Evolutionary conservation across 1,140 invertebrate species (phyloP).

Genomic region (Oscheius sp.): DNA sequence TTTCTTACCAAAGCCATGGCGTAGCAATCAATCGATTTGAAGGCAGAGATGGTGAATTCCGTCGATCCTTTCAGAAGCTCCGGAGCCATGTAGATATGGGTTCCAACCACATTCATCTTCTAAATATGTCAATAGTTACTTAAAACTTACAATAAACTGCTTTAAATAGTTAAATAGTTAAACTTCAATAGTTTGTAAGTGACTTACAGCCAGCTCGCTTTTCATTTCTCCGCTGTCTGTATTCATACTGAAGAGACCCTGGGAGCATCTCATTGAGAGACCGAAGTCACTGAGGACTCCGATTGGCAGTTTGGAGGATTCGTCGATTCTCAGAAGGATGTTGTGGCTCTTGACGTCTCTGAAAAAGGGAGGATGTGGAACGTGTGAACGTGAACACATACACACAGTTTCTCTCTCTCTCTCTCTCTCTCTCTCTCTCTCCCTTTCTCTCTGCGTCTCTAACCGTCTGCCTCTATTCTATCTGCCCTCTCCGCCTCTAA

Average conservation of each 20-base stretch:
- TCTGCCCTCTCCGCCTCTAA: no score
- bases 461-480: no score
- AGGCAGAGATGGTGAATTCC: background rate
- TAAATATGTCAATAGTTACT: background rate
- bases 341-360: constrained; percentile 1
- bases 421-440: no score
- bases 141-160: no score
- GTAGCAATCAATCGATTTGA: background rate
- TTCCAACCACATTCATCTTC: constrained; percentile 1
- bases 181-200: background rate
- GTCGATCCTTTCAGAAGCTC: background rate
- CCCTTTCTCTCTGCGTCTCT: no score
- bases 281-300: background rate
- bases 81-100: background rate
- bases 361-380: no score
- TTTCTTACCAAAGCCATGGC: constrained; percentile 2
- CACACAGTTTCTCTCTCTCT: no score
- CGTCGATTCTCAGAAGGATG: background rate
- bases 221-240: background rate
- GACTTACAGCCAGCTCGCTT: background rate
- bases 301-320: background rate
- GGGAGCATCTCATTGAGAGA: background rate
- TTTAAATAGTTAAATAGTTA: background rate
- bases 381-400: no score
- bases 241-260: no score